These are phyloP conservation scores for Entomyzon cyanotis DNA, from an alignment of 2,113 vertebrate species.

Conservation along the genomic window DNA sequence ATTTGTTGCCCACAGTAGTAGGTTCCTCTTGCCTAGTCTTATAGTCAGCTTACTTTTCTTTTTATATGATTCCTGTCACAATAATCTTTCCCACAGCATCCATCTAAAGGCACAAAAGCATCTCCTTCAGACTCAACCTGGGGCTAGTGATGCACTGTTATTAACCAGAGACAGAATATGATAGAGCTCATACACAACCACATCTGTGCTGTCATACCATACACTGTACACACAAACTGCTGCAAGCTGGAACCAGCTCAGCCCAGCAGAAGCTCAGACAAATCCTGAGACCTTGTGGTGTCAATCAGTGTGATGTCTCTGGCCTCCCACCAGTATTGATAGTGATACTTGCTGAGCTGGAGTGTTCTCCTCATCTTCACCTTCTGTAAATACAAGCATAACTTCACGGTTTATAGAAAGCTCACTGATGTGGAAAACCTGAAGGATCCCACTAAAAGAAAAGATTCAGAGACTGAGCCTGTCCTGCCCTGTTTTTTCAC, in stretches of 20 bases:
- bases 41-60: not conserved
- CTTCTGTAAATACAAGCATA: not conserved
- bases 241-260: not conserved
- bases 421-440: not conserved
- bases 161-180: not conserved
- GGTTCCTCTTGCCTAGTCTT: not conserved
- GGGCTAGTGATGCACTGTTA: not conserved
- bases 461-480: not conserved
- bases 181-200: not conserved
- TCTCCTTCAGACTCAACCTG: not conserved
- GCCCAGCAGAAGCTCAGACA: not conserved
- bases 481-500: not conserved
- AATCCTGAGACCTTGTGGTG: not conserved
- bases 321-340: not conserved
- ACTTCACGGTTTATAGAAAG: not conserved
- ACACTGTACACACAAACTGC: not conserved
- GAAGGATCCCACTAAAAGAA: not conserved
- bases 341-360: not conserved
- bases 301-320: not conserved
- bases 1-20: not conserved
- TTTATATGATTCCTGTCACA: not conserved
- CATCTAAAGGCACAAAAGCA: not conserved
- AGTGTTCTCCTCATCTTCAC: not conserved
- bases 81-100: not conserved
- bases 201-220: rapidly evolving